A percentile compares a stretch with the other conserved stretches of the same genome.
Conservation (phyloP, 2,888 invertebrate genomes). For the Heliconius ismenius region DNA sequence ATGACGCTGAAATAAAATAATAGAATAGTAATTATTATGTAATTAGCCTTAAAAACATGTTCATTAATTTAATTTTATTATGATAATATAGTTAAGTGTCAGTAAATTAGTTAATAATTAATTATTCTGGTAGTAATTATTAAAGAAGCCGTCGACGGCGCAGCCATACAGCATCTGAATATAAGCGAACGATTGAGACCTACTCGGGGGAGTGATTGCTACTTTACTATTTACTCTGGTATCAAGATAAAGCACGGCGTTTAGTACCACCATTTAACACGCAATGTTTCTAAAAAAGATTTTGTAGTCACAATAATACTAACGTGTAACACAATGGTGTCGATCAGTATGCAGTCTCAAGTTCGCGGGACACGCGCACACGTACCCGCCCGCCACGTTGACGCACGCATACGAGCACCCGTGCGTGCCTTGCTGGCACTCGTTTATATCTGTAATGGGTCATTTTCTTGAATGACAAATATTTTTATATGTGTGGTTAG, state of each 20-base stretch:
- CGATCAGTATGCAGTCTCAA: slow-evolving; percentile 63
- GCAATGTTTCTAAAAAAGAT: no score
- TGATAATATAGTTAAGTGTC: neutral
- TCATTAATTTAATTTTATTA: neutral
- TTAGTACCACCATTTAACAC: neutral
- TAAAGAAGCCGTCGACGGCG: neutral
- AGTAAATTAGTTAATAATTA: no score
- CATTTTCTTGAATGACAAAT: no score
- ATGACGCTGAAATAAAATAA: slow-evolving; percentile 47
- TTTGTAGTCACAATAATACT: slow-evolving; percentile 33
- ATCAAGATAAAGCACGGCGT: neutral
- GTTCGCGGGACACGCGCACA: slow-evolving; percentile 80
- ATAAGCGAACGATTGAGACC: neutral
- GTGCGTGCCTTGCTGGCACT: slow-evolving; percentile 71
- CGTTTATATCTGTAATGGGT: slow-evolving; percentile 73
- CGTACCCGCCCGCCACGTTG: slow-evolving; percentile 83
- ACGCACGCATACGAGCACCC: slow-evolving; percentile 82
- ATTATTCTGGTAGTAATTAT: neutral
- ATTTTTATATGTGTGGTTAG: no score
- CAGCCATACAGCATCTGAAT: neutral
- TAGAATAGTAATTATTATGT: neutral
- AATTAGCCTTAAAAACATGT: neutral
- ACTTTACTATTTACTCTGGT: neutral
- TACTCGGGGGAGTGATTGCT: neutral
- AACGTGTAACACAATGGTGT: slow-evolving; percentile 61